These are phyloP conservation scores for Chloroceryle aenea DNA, from an alignment of 2,113 vertebrate genomes.

Conservation along the genomic window DNA sequence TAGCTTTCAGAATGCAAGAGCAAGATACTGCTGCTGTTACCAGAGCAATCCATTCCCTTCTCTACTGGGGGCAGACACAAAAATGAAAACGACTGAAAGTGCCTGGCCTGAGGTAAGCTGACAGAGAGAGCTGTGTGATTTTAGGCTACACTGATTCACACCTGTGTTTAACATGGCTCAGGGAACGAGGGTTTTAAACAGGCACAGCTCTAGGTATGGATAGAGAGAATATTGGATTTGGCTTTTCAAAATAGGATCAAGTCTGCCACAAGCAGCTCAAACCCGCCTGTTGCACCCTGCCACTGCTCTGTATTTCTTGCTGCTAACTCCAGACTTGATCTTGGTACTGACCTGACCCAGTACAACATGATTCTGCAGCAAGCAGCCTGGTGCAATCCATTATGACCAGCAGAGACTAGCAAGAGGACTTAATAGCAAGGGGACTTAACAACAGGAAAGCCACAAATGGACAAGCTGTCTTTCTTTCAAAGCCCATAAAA, in stretches of 20 bases:
- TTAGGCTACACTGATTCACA: neutral
- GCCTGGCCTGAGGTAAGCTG: neutral
- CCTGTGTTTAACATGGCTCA: neutral
- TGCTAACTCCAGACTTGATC: neutral
- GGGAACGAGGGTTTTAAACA: neutral
- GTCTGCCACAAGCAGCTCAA: neutral
- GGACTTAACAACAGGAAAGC: neutral
- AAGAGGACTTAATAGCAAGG: neutral
- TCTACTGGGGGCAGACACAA: neutral
- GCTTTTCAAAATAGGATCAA: neutral
- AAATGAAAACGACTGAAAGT: neutral
- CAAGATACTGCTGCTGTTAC: neutral
- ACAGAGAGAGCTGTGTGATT: neutral
- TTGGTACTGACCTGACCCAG: neutral
- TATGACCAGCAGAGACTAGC: neutral
- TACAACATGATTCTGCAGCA: neutral
- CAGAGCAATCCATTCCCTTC: neutral
- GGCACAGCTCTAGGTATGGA: neutral
- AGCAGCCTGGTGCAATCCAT: neutral
- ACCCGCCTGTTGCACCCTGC: neutral
- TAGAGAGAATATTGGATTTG: neutral
- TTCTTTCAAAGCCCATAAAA: neutral
- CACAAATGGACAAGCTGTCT: neutral
- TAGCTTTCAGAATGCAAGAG: neutral
- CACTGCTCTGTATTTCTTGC: neutral